Percentiles rank a stretch among this genome's conserved stretches.
Evolutionary conservation across 2,888 invertebrate species (phyloP).

Genomic region (Epinotia ramella): DNA sequence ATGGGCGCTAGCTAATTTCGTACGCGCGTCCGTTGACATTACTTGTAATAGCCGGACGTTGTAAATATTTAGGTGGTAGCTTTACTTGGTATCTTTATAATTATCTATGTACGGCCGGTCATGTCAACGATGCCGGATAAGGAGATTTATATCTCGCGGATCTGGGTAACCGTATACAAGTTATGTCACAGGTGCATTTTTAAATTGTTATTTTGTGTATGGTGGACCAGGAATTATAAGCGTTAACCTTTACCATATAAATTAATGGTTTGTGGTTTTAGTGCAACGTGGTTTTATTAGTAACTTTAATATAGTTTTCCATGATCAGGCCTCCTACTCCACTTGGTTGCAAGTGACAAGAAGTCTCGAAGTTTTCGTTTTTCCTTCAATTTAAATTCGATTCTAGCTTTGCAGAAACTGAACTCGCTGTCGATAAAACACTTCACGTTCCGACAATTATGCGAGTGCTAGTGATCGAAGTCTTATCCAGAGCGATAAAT

Average conservation of each 20-base stretch:
- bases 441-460: background rate
- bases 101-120: conserved; percentile 31
- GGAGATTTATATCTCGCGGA: conserved; percentile 42
- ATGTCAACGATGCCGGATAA: conserved; percentile 28
- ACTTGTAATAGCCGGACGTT: conserved; percentile 73
- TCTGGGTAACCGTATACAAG: conserved; percentile 31
- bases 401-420: too few relatives aligned
- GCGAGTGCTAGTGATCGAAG: background rate
- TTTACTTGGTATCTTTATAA: conserved; percentile 39
- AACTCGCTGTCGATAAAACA: background rate
- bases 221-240: background rate
- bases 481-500: background rate
- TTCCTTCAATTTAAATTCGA: too few relatives aligned
- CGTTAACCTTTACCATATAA: background rate
- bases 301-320: too few relatives aligned
- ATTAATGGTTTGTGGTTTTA: background rate
- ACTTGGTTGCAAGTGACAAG: background rate
- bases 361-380: too few relatives aligned
- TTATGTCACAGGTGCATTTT: conserved; percentile 17
- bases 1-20: conserved; percentile 80
- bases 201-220: background rate
- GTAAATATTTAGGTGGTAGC: conserved; percentile 66
- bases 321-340: background rate
- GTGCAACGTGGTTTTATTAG: background rate
- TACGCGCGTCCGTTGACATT: conserved; percentile 69